Evolutionary conservation across 2,888 invertebrate genomes (phyloP), one percentile per base, ranked within the genome.

Genomic region (Graphium colonna): DNA sequence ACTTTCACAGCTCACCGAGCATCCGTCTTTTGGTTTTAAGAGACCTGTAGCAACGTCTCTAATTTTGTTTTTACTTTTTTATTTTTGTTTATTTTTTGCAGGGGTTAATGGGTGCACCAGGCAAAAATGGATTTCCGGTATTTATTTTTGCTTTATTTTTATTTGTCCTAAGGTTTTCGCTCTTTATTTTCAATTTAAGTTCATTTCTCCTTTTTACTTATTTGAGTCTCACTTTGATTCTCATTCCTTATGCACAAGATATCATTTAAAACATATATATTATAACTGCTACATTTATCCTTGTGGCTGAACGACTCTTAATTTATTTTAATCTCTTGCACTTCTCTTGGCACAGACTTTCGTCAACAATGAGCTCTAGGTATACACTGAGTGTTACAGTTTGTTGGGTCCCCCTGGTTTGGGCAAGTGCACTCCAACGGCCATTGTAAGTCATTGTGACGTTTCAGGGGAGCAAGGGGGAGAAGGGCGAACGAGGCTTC

Each of bases 51-150:
- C 5, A 21, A 49, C 51, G 38, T 50, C 43, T 46, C 58, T 26
- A 40, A 15, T 13, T 12, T n/a, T 45, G 36, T 44, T 41, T 15
- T n/a, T n/a, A n/a, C n/a, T n/a, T 39, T 51, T 44, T 31, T 55
- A 52, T 62, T 63, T 72, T 71, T 65, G 63, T 77, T 60, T 48
- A 49, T 58, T 57, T 61, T 78, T 91, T 78, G 67, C 93, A 95
- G 95, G 96, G 96, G 79, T 88, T 93, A 73, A 91, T 93, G 80
- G 96, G 96, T 79, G 92, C 95, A 75, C 92, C 95, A 69, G 96
- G 96, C 82, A 95, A 95, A 91, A 95, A 95, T 84, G 96, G 96
- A 91, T 96, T 96, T 92, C 96, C 96, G 94, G 96, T 96, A 86
- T 63, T 86, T 87, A 86, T 85, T 67, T 60, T 62, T 71, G 79